phyloP scores from a whole-genome alignment of 2,888 invertebrate species.

The Conistra vaccinii region DNA sequence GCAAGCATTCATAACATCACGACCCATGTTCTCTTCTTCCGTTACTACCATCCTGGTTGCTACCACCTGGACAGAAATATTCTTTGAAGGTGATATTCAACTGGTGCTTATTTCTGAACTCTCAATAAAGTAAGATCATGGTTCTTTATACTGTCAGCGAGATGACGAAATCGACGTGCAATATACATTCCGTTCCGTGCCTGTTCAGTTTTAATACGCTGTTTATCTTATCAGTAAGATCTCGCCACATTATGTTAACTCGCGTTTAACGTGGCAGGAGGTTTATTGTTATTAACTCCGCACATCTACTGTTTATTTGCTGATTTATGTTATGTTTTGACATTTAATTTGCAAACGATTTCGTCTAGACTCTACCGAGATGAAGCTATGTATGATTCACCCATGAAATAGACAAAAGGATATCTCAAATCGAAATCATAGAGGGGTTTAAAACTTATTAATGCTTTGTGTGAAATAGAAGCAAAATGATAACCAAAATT shows the following conservation, averaged over 20 bases:
- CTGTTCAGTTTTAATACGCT: constrained; percentile 6
- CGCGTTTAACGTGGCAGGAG: constrained; percentile 27
- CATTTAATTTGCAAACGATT: constrained; percentile 33
- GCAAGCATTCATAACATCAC: constrained; percentile 27
- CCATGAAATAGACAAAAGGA: background rate
- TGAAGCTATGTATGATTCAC: constrained; percentile 11
- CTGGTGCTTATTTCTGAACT: background rate
- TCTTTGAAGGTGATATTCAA: background rate
- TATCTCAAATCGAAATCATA: background rate
- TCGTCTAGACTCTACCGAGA: background rate
- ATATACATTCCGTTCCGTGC: background rate
- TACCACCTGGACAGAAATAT: background rate
- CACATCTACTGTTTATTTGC: constrained; percentile 23
- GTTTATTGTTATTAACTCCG: constrained; percentile 50
- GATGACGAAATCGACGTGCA: constrained; percentile 4
- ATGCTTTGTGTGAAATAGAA: background rate
- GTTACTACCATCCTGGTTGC: background rate
- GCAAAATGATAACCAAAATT: background rate
- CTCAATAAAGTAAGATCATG: background rate
- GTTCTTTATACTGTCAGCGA: background rate
- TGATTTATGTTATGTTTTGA: constrained; percentile 40
- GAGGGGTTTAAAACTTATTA: background rate
- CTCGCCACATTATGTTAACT: constrained; percentile 35
- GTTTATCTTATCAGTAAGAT: constrained; percentile 43
- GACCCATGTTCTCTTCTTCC: background rate